Conservation (phyloP, 1,140 invertebrate species). For the Aphidius gifuensis region DNA sequence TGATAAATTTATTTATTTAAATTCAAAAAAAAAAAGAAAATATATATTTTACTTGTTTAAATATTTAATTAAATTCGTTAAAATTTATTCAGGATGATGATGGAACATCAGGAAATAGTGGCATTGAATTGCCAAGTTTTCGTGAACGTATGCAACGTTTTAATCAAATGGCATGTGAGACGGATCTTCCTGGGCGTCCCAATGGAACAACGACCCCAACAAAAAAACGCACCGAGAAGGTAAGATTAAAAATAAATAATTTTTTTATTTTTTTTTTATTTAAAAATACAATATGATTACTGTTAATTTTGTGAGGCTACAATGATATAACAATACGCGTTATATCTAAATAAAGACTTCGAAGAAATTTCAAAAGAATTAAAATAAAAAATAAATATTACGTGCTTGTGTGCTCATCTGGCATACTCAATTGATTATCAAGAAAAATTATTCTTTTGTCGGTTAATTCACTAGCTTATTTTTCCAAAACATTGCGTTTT, state of each 20-base stretch:
- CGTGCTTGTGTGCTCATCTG: conserved; percentile 33
- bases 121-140: conserved; percentile 70
- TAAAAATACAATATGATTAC: no score
- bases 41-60: conserved; percentile 10
- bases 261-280: no score
- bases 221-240: conserved; percentile 66
- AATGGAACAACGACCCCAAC: conserved; percentile 52
- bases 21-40: neutral
- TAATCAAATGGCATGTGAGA: conserved; percentile 79
- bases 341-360: neutral
- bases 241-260: conserved; percentile 36
- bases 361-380: conserved; percentile 26
- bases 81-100: conserved; percentile 48
- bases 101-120: conserved; percentile 32
- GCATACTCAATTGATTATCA: conserved; percentile 42
- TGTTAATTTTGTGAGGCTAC: no score
- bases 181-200: conserved; percentile 44
- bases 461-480: no score
- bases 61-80: conserved; percentile 11
- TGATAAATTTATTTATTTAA: conserved; percentile 11
- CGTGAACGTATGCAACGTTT: conserved; percentile 90
- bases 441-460: conserved; percentile 25
- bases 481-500: neutral
- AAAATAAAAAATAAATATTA: neutral
- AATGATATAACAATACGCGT: neutral